Evolutionary conservation across 2,797 vertebrate genomes (phyloP), one percentile per base, ranked within the genome.

Genomic region (Galago senegalensis): DNA sequence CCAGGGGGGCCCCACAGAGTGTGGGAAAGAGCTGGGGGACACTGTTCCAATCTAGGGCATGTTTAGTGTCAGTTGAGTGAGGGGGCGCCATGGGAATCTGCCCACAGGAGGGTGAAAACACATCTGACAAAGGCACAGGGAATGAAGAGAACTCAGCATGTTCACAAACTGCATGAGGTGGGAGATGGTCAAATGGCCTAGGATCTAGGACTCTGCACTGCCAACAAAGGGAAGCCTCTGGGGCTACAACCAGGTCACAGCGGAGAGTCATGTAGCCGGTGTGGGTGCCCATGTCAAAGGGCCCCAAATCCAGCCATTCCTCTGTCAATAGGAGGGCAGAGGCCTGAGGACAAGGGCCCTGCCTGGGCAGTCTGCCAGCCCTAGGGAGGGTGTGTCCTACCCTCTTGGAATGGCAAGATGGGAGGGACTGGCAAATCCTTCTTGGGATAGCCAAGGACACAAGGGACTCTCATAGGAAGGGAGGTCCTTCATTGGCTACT

Each of bases 401-500:
- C 27, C 11, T 49, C 79, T 17, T 0, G 13, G 58, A 63, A 16
- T 0, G 25, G 25, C 61, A 25, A 46, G 21, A 6, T 3, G 0
- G 29, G n/a, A 49, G 37, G 12, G 34, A n/a, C 77, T 7, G 0
- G 63, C 31, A 10, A 69, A 9, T n/a, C 87, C 83, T 75, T 43
- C 61, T 63, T 63, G 27, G 25, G 61, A 63, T 53, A 23, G 37
- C 14, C 43, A 29, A 65, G 81, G 53, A 63, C 27, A 63, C 27
- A 27, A 0, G 27, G 31, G 58, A 20, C 25, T 40, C 37, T 31
- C 70, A 46, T 40, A 31, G 53, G 40, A 27, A 18, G 53, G 46
- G 18, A 0, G n/a, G 29, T 25, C 16, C 25, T 75, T 97, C 84
- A 97, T 17, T 95, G 93, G 49, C 98, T 95, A 89, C 85, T 97